phyloP scores from a whole-genome alignment of 2,113 vertebrate genomes.

The Erinaceus europaeus region DNA sequence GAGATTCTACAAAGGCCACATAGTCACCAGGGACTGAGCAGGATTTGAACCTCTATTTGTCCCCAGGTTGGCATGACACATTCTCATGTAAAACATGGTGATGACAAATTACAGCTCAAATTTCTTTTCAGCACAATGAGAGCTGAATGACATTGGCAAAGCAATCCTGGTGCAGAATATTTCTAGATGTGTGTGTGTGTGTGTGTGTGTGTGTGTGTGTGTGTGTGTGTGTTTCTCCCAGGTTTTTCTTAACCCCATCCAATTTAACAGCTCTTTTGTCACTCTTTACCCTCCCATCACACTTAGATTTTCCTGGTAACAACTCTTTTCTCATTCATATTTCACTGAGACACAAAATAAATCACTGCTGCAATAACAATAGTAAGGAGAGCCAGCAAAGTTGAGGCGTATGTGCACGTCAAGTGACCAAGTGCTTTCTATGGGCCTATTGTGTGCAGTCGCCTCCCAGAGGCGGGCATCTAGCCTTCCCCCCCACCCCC shows the following conservation, averaged over 20 bases:
- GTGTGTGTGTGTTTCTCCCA: neutral
- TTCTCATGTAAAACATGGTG: neutral
- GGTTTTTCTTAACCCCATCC: neutral
- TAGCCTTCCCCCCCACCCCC: too few species aligned
- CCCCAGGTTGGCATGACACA: neutral
- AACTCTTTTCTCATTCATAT: neutral
- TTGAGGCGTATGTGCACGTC: neutral
- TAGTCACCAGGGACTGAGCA: neutral
- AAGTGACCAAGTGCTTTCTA: neutral
- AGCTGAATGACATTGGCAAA: neutral
- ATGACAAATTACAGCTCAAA: neutral
- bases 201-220: neutral
- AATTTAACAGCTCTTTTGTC: neutral
- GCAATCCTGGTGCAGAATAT: neutral
- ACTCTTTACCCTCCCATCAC: neutral
- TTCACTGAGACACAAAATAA: neutral
- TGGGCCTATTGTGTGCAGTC: neutral
- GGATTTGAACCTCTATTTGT: neutral
- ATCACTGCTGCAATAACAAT: neutral
- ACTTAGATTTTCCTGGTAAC: neutral
- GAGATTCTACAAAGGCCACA: neutral
- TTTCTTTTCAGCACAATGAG: neutral
- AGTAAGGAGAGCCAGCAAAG: neutral
- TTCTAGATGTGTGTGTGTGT: neutral
- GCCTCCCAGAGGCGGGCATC: too few species aligned